These are phyloP conservation scores for Scaptomyza hsui DNA, from an alignment of 1,140 invertebrate genomes.

Conservation along the genomic window DNA sequence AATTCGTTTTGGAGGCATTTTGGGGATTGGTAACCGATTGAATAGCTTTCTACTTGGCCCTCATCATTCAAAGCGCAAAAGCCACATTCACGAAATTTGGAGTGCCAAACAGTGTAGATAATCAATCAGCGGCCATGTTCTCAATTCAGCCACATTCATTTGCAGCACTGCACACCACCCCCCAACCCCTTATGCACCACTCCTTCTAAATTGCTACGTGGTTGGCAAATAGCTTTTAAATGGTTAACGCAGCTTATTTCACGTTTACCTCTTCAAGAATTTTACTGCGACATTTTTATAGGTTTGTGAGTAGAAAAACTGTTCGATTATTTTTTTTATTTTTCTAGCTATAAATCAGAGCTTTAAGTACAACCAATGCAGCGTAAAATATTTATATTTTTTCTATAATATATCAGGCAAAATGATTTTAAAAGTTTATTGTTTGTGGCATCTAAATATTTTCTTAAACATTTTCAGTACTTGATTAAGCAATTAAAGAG, in stretches of 20 bases:
- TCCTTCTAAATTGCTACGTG: not conserved
- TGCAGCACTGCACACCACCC: not conserved
- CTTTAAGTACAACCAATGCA: not conserved
- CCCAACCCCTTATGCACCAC: not conserved
- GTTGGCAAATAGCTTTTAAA: not conserved
- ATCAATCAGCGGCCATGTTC: constrained; percentile 63
- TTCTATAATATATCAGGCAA: too few species aligned
- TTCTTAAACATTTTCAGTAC: too few species aligned
- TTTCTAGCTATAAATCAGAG: not conserved
- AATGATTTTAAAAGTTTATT: too few species aligned
- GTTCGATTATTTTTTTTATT: not conserved
- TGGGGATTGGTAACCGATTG: not conserved
- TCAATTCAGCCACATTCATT: constrained; percentile 8
- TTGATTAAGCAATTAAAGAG: too few species aligned
- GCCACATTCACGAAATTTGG: constrained; percentile 27
- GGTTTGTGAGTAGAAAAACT: not conserved
- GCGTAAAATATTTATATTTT: too few species aligned
- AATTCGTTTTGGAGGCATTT: constrained; percentile 16
- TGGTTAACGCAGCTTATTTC: not conserved
- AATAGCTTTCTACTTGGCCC: not conserved
- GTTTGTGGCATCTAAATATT: too few species aligned
- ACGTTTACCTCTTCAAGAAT: not conserved
- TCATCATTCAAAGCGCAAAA: constrained; percentile 59
- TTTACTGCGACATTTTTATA: constrained; percentile 5
- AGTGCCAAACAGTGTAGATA: constrained; percentile 73